Evolutionary conservation across 2,888 invertebrate genomes (phyloP).

Genomic region (Sinopyrophorus schimmeli): DNA sequence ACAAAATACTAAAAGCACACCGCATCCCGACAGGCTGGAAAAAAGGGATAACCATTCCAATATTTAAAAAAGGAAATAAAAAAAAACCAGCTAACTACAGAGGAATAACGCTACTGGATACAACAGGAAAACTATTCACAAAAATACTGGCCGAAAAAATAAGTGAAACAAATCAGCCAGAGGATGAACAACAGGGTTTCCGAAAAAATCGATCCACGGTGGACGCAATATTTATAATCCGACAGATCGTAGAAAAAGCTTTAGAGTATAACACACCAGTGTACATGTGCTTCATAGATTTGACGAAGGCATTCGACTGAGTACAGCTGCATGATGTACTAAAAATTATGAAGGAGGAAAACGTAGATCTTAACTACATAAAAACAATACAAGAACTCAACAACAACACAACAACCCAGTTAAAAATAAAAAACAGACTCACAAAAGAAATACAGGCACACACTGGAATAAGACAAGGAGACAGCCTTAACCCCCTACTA

Average conservation of each 20-base stretch:
- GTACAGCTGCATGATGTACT: background rate
- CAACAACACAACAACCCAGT: background rate
- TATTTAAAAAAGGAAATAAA: too few relatives aligned
- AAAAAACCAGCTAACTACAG: background rate
- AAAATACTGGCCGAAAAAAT: background rate
- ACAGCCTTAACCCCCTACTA: too few relatives aligned
- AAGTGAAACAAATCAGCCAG: background rate
- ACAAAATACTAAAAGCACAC: constrained; percentile 1
- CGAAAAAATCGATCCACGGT: constrained; percentile 2
- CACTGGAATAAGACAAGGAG: too few relatives aligned
- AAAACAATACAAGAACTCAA: background rate
- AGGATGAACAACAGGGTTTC: constrained; percentile 2
- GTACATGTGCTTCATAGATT: background rate
- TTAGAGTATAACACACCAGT: constrained; percentile 1
- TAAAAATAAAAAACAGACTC: background rate
- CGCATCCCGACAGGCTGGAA: constrained; percentile 1
- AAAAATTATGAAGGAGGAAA: background rate
- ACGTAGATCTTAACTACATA: too few relatives aligned
- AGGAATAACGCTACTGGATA: constrained; percentile 1
- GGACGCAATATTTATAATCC: background rate
- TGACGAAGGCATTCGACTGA: constrained; percentile 7
- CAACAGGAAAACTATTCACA: background rate
- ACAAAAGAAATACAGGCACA: background rate
- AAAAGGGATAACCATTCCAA: too few relatives aligned
- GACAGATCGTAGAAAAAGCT: background rate